These are phyloP conservation scores for Athalia cordata DNA, from an alignment of 2,888 invertebrate genomes.

Conservation along the genomic window DNA sequence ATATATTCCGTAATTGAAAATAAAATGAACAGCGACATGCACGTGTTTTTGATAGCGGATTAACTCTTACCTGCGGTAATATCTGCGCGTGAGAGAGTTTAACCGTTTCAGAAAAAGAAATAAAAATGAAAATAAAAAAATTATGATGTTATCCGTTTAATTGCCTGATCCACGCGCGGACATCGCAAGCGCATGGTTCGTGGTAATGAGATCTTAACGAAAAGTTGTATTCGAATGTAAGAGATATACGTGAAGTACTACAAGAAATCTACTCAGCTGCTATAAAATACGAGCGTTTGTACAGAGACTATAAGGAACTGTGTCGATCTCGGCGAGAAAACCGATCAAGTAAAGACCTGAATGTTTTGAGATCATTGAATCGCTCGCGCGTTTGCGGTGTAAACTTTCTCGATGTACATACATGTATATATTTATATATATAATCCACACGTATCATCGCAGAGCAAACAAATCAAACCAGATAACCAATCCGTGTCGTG, in stretches of 20 bases:
- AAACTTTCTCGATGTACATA: slow-evolving; percentile 33
- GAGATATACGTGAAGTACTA: too few species aligned
- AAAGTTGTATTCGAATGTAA: neutral
- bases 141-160: slow-evolving; percentile 30
- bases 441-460: neutral
- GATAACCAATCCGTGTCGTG: slow-evolving; percentile 23
- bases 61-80: too few species aligned
- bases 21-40: slow-evolving; percentile 6
- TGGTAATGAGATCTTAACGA: slow-evolving; percentile 24
- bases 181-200: slow-evolving; percentile 9
- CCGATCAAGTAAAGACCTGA: neutral
- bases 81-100: slow-evolving; percentile 20
- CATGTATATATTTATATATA: neutral
- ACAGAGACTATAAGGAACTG: slow-evolving; percentile 4
- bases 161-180: slow-evolving; percentile 15
- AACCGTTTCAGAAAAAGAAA: neutral
- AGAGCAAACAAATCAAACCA: slow-evolving; percentile 19
- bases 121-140: too few species aligned
- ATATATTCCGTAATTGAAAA: neutral
- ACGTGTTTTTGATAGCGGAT: slow-evolving; percentile 1
- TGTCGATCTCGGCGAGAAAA: slow-evolving; percentile 18
- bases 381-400: slow-evolving; percentile 10
- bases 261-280: neutral
- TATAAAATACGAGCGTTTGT: neutral
- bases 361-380: slow-evolving; percentile 2